Evolutionary conservation across 2,888 invertebrate genomes (phyloP).

Genomic region (Charanyca ferruginea): DNA sequence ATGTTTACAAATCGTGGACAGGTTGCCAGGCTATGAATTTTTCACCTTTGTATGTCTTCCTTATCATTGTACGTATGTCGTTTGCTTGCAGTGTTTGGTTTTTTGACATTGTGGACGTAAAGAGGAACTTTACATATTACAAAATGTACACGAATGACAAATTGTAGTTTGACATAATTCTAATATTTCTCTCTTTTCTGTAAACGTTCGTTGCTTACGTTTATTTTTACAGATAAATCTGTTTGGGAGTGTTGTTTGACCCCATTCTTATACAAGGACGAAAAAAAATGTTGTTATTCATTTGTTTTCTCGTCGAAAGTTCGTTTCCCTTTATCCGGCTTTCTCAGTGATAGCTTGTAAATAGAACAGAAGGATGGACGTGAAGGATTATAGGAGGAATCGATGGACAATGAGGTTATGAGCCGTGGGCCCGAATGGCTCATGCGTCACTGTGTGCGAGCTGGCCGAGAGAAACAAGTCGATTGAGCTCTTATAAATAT

Average conservation of each 20-base stretch:
- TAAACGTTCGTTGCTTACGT: constrained; percentile 12
- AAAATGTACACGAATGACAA: constrained; percentile 28
- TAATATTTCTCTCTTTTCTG: constrained; percentile 24
- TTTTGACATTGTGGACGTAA: constrained; percentile 40
- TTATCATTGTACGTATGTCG: constrained; percentile 46
- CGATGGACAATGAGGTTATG: constrained; percentile 84
- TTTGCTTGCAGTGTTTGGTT: constrained; percentile 44
- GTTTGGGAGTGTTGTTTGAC: constrained; percentile 51
- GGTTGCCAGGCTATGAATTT: constrained; percentile 70
- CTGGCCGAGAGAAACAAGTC: constrained; percentile 49
- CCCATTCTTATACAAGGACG: constrained; percentile 57
- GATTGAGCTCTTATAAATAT: constrained; percentile 25
- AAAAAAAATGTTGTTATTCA: constrained; percentile 43
- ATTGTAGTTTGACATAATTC: constrained; percentile 43
- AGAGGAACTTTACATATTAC: constrained; percentile 17
- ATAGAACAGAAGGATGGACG: constrained; percentile 66
- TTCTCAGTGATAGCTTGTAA: constrained; percentile 60
- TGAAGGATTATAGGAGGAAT: constrained; percentile 77
- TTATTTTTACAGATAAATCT: constrained; percentile 49
- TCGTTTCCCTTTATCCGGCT: constrained; percentile 56
- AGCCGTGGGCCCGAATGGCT: constrained; percentile 73
- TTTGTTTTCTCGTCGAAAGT: constrained; percentile 57
- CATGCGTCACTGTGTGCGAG: constrained; percentile 25
- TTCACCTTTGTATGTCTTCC: constrained; percentile 67
- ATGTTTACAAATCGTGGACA: constrained; percentile 71